Base-by-base conservation (phyloP, 2,888 invertebrate species). In the Miltochrista miniata region DNA sequence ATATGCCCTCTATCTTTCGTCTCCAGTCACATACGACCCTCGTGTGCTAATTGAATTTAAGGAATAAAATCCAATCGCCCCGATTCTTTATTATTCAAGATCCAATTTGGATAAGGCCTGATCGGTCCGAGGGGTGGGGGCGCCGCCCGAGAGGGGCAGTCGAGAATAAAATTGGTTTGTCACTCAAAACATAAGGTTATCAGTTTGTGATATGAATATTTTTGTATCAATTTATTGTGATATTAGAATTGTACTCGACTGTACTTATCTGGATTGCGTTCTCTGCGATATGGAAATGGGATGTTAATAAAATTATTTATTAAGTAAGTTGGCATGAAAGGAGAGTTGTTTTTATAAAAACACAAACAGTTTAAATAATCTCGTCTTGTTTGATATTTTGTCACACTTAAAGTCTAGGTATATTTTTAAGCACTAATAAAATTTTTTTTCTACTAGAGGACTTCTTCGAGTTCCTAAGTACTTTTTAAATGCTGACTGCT, bases 81-180 rank as follows among this genome's bases (percentile, higher is more conserved):
- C 88, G 90, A 92, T 92, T 92, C 92, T 92, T 92, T 92, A 92
- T 92, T 92, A 92, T 92, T 92, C 92, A 92, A 92, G 92, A 92
- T 92, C 91, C 92, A 92, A 92, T 92, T 92, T 92, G 92, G 92
- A 92, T 92, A 92, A 92, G 90, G 90, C 86, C 87, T 90, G 90
- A 90, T 90, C 90, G 90, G 90, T 83, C 87, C 83, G 77, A 73
- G 80, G 81, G 79, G 72, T 48, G 70, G 61, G 48, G 48, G 49
- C 66, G 79, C 65, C 77, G 77, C 73, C 69, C 66, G 74, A 71
- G 72, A 77, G 84, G 87, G 88, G 86, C 85, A 89, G 84, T 81
- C 84, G 86, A 85, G 87, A 90, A 90, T 90, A 89, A 90, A 91
- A 91, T 91, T 91, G 90, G 90, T 90, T 90, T 91, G 90, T 91